Conservation (phyloP, 2,888 invertebrate genomes). For the Macrosoma leucophasiata region DNA sequence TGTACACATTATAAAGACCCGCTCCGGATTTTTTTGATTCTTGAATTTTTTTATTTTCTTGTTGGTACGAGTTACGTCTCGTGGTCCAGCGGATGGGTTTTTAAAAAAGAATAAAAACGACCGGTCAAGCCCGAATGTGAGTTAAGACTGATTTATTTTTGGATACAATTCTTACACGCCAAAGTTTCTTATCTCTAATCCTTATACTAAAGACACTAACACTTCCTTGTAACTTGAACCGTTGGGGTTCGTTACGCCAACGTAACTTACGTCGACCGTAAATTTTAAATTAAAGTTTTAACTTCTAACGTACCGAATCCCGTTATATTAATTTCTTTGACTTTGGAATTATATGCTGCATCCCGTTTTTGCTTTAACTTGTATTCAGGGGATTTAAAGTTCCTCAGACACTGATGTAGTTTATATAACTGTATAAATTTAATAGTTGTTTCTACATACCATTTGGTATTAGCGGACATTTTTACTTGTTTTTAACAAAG, state of each 20-base stretch:
- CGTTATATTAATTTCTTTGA: constrained; percentile 12
- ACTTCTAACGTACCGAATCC: constrained; percentile 10
- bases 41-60: constrained; percentile 17
- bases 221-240: no score
- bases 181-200: no score
- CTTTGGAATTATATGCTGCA: constrained; percentile 11
- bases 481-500: background rate
- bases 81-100: no score
- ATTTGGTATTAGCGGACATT: constrained; percentile 15
- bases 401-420: constrained; percentile 15
- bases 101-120: no score
- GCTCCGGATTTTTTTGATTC: constrained; percentile 20
- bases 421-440: background rate
- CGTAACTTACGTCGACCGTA: constrained; percentile 19
- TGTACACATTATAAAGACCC: constrained; percentile 18
- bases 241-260: no score
- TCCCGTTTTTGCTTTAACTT: constrained; percentile 17
- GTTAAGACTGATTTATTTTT: no score
- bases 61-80: no score
- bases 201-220: no score
- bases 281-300: constrained; percentile 15
- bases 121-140: no score
- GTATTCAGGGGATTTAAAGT: constrained; percentile 16
- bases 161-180: no score
- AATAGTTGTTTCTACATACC: constrained; percentile 11